Conservation (phyloP, 1,140 invertebrate genomes). For the Drosophila burlai region DNA sequence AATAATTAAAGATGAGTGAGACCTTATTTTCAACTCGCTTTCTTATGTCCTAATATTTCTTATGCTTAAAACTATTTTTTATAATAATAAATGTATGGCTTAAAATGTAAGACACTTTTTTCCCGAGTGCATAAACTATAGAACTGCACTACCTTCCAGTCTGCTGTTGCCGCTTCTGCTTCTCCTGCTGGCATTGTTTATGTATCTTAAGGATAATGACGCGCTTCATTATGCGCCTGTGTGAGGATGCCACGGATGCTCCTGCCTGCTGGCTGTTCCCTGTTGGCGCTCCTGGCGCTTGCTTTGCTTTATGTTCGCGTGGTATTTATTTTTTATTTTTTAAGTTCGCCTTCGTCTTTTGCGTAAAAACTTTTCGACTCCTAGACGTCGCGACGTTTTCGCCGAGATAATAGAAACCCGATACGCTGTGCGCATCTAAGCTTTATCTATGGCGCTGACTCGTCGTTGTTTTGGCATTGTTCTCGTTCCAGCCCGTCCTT, state of each 20-base stretch:
- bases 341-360: constrained; percentile 61
- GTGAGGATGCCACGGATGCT: constrained; percentile 40
- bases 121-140: constrained; percentile 5
- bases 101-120: background rate
- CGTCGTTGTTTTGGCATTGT: constrained; percentile 78
- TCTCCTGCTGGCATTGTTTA: constrained; percentile 69
- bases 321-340: constrained; percentile 62
- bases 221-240: constrained; percentile 80
- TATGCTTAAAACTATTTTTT: too few relatives aligned
- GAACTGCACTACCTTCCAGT: constrained; percentile 30
- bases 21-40: too few relatives aligned
- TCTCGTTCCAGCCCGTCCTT: constrained; percentile 50
- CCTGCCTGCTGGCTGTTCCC: constrained; percentile 22
- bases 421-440: constrained; percentile 79
- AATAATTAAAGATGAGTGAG: too few relatives aligned
- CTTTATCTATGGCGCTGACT: constrained; percentile 69
- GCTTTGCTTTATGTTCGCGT: constrained; percentile 64
- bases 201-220: constrained; percentile 81
- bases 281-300: constrained; percentile 65
- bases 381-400: constrained; percentile 79
- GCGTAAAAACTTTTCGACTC: constrained; percentile 79
- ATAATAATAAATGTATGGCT: too few relatives aligned
- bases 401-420: constrained; percentile 80
- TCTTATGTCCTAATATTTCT: too few relatives aligned
- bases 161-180: constrained; percentile 23